Percentiles rank a stretch among this genome's conserved stretches.
Conservation (phyloP, 2,797 vertebrate species). For the Adelosebastes latens region DNA sequence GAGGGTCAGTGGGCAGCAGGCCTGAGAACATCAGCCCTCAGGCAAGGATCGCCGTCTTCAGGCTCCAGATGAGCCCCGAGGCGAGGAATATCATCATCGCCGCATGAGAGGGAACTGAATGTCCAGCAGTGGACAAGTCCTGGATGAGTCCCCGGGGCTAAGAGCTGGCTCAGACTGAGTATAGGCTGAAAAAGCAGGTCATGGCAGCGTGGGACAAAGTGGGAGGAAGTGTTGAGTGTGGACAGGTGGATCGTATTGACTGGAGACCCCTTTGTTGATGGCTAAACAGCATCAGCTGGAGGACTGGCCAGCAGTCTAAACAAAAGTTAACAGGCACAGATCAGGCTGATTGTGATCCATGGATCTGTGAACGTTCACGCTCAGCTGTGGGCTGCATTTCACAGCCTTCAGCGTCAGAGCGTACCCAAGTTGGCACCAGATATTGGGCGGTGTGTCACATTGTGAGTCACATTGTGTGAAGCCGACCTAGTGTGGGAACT, state of each 20-base stretch:
- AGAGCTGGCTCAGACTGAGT: slow-evolving; percentile 27
- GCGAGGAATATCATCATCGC: slow-evolving; percentile 30
- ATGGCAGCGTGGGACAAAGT: slow-evolving; percentile 41
- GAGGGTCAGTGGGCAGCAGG: slow-evolving; percentile 12
- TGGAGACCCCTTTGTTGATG: background rate
- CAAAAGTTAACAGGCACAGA: background rate
- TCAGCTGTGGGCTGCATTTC: slow-evolving; percentile 6
- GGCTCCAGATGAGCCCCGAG: slow-evolving; percentile 33
- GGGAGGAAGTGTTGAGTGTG: slow-evolving; percentile 24
- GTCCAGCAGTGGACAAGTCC: slow-evolving; percentile 41
- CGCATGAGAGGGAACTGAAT: slow-evolving; percentile 16
- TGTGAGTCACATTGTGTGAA: slow-evolving; percentile 60
- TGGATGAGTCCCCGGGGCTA: slow-evolving; percentile 57
- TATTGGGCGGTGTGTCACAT: slow-evolving; percentile 42
- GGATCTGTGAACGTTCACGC: background rate
- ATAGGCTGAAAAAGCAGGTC: slow-evolving; percentile 44
- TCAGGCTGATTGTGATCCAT: background rate
- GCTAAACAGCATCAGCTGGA: slow-evolving; percentile 9
- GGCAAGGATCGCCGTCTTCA: slow-evolving; percentile 26
- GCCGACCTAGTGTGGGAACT: slow-evolving; percentile 53
- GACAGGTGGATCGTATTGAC: slow-evolving; percentile 41
- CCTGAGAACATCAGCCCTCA: slow-evolving; percentile 18
- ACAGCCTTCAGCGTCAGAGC: slow-evolving; percentile 2
- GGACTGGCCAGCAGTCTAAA: background rate
- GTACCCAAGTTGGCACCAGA: slow-evolving; percentile 18